Evolutionary conservation across 2,797 vertebrate species (phyloP), one percentile per base, ranked within the genome.

Genomic region (Scolopax bukidnonensis): DNA sequence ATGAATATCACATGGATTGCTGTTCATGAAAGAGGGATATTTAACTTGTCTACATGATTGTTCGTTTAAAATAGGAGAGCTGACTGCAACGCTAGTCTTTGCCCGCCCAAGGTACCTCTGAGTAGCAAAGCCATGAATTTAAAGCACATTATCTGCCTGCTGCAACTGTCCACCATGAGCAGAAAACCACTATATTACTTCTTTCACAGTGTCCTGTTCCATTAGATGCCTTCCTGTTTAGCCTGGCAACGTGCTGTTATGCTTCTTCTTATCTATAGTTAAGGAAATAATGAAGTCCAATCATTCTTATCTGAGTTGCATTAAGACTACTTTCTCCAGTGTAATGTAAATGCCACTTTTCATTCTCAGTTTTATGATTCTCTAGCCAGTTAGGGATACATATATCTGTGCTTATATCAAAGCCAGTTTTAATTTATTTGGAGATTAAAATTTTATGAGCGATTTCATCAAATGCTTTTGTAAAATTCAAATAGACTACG

Each of bases 391-490:
- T 93, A 86, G 90, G 82, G 89, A 91, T 95, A 84, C 70, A 41
- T 12, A 77, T 84, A 68, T 65, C 33, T n/a, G 84, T 87, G 60
- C 85, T 87, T 86, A 95, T 95, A 96, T 96, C 96, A 92, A 73
- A 85, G 96, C 69, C 88, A 88, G 96, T 96, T 97, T 96, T 97
- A 97, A 98, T 98, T 97, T 96, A 97, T 97, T 97, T 97, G 12
- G 50, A 93, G 83, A 95, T 97, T 95, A 97, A 96, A 96, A 96
- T 97, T 97, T 98, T 97, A 97, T 69, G 92, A 97, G 95, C 93
- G 87, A 95, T 96, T 93, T 96, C 97, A 97, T 97, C 96, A 97
- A 97, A 97, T 96, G 89, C 96, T 97, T 96, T 96, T 97, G 94
- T 97, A 95, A 97, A 96, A 97, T 97, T 97, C 97, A 97, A 92